A percentile compares a stretch with the other conserved stretches of the same genome.
phyloP scores from a whole-genome alignment of 2,113 vertebrate species.

The Salvelinus namaycush region DNA sequence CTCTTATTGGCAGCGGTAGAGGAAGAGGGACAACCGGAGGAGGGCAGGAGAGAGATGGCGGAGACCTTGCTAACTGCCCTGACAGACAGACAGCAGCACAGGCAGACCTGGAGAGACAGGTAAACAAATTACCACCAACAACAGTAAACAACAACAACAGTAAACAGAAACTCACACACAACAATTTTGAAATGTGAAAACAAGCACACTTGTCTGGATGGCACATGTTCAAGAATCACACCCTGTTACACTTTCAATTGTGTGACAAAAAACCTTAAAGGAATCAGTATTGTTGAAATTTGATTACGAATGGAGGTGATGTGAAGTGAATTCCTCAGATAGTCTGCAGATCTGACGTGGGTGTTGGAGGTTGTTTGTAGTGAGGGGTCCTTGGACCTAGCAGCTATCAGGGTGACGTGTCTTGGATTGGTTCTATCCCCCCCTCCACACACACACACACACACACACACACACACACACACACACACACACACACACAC shows the following conservation, averaged over 20 bases:
- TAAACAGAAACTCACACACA: slow-evolving; percentile 7
- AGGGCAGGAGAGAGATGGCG: slow-evolving; percentile 79
- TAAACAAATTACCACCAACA: slow-evolving; percentile 51
- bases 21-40: slow-evolving; percentile 67
- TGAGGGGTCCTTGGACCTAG: slow-evolving; percentile 46
- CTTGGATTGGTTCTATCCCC: slow-evolving; percentile 31
- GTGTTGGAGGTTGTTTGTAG: slow-evolving; percentile 43
- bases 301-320: not conserved
- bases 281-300: too few relatives aligned
- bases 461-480: too few relatives aligned
- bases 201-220: not conserved
- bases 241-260: not conserved
- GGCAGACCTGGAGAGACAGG: slow-evolving; percentile 91
- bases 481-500: too few relatives aligned
- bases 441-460: too few relatives aligned
- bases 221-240: not conserved
- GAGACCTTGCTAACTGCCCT: slow-evolving; percentile 80
- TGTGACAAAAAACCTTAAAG: not conserved
- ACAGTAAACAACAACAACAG: not conserved
- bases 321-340: slow-evolving; percentile 50
- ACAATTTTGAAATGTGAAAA: not conserved
- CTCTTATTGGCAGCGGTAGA: slow-evolving; percentile 74
- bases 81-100: slow-evolving; percentile 83
- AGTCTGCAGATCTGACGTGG: slow-evolving; percentile 8
- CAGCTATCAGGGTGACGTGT: slow-evolving; percentile 65